Conservation (phyloP, 2,888 invertebrate genomes). For the Poecilus cupreus region DNA sequence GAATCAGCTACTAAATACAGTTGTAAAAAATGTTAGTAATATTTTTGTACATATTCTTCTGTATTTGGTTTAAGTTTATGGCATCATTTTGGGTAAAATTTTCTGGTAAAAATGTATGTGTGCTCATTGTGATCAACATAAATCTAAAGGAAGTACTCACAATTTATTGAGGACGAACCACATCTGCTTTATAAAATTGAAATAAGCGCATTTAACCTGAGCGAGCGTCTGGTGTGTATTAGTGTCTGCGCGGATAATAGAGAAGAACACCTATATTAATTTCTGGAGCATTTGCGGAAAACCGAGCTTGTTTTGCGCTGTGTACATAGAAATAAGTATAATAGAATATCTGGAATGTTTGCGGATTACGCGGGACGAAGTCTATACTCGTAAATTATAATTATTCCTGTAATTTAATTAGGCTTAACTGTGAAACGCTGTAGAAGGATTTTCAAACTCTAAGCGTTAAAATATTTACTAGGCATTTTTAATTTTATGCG, state of each 20-base stretch:
- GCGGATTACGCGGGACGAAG: constrained; percentile 33
- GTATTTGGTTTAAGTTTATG: too few species aligned
- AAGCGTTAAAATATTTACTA: constrained; percentile 42
- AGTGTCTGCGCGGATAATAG: constrained; percentile 15
- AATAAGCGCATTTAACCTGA: constrained; percentile 25
- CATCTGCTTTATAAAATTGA: constrained; percentile 7
- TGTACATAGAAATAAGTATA: constrained; percentile 25
- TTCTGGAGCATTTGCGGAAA: constrained; percentile 13
- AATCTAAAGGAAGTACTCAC: too few species aligned
- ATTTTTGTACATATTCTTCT: too few species aligned
- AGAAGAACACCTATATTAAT: constrained; percentile 6
- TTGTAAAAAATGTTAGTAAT: too few species aligned
- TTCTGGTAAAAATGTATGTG: too few species aligned
- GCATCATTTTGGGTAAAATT: too few species aligned
- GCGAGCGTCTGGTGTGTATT: neutral
- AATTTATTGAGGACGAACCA: neutral
- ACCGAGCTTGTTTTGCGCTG: neutral
- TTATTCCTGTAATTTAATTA: constrained; percentile 52
- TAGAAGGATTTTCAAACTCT: constrained; percentile 34
- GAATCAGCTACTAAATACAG: too few species aligned
- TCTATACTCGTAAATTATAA: constrained; percentile 52
- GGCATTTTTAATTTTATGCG: constrained; percentile 23
- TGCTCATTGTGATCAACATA: too few species aligned
- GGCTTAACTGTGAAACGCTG: constrained; percentile 37
- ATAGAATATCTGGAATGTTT: constrained; percentile 40